A percentile compares a stretch with the other conserved stretches of the same genome.
phyloP scores from a whole-genome alignment of 2,888 invertebrate genomes.

The Macaria notata region DNA sequence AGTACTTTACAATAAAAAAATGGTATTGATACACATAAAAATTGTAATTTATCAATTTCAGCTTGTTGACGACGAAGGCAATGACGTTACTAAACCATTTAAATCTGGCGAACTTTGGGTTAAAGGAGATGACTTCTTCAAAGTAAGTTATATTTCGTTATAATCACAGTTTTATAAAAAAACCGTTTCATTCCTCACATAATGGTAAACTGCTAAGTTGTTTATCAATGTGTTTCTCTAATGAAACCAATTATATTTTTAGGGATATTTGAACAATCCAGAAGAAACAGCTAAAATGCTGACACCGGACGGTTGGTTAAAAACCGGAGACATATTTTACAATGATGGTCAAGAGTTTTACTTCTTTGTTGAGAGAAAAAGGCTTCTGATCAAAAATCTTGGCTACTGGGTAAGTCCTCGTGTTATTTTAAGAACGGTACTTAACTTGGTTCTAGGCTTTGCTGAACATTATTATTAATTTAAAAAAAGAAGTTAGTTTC shows the following conservation, averaged over 20 bases:
- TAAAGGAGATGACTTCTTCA: slow-evolving; percentile 2
- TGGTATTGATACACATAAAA: no score
- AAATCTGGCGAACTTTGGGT: slow-evolving; percentile 4
- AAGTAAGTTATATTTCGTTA: not conserved
- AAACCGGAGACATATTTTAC: not conserved
- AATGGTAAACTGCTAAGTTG: no score
- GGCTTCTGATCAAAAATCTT: not conserved
- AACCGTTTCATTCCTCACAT: no score
- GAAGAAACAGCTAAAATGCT: slow-evolving; percentile 1
- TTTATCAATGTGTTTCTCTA: no score
- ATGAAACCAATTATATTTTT: not conserved
- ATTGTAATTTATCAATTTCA: not conserved
- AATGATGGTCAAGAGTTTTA: not conserved
- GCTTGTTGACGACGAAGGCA: not conserved
- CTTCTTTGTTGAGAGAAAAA: not conserved
- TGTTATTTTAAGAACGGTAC: no score
- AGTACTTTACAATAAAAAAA: no score
- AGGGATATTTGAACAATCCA: slow-evolving; percentile 5
- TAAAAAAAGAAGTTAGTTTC: no score
- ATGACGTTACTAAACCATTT: not conserved
- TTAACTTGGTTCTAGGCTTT: no score
- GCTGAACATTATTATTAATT: no score
- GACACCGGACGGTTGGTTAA: slow-evolving; percentile 27
- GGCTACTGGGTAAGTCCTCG: not conserved
- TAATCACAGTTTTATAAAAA: no score